phyloP scores from a whole-genome alignment of 2,797 vertebrate species.

The Mastacembelus armatus region DNA sequence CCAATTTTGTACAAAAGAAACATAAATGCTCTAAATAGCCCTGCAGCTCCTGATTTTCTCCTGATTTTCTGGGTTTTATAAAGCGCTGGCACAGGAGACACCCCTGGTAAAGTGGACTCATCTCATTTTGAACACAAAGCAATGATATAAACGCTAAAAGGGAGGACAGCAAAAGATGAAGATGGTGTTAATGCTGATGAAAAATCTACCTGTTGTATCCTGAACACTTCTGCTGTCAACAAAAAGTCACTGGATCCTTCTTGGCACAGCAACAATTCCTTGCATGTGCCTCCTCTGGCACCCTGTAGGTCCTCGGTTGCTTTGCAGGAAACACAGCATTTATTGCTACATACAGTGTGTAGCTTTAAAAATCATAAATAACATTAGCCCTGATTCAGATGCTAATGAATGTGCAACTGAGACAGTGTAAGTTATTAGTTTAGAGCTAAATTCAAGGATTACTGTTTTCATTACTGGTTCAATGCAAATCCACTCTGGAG shows the following conservation, averaged over 20 bases:
- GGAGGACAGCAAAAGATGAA: constrained; percentile 67
- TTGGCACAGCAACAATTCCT: constrained; percentile 48
- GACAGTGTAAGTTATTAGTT: constrained; percentile 49
- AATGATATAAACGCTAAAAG: constrained; percentile 57
- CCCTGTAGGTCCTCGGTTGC: constrained; percentile 22
- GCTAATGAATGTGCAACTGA: constrained; percentile 21
- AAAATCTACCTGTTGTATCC: constrained; percentile 65
- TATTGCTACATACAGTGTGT: constrained; percentile 11
- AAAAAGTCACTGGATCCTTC: constrained; percentile 73
- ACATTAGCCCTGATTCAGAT: constrained; percentile 37
- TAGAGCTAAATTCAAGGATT: constrained; percentile 24
- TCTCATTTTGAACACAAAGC: constrained; percentile 69
- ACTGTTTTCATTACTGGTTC: constrained; percentile 33
- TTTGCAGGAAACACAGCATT: constrained; percentile 41
- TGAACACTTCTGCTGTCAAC: constrained; percentile 71
- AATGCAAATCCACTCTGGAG: constrained; percentile 57
- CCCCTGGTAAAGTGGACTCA: constrained; percentile 28
- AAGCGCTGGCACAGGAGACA: constrained; percentile 32
- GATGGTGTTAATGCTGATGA: constrained; percentile 64
- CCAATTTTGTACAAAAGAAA: constrained; percentile 14
- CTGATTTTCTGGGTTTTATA: constrained; percentile 23
- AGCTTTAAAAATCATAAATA: constrained; percentile 30
- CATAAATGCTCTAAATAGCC: constrained; percentile 7
- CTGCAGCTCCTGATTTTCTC: constrained; percentile 13
- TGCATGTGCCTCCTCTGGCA: constrained; percentile 17